Conservation (phyloP, 2,113 vertebrate genomes). For the Tupaia chinensis region DNA sequence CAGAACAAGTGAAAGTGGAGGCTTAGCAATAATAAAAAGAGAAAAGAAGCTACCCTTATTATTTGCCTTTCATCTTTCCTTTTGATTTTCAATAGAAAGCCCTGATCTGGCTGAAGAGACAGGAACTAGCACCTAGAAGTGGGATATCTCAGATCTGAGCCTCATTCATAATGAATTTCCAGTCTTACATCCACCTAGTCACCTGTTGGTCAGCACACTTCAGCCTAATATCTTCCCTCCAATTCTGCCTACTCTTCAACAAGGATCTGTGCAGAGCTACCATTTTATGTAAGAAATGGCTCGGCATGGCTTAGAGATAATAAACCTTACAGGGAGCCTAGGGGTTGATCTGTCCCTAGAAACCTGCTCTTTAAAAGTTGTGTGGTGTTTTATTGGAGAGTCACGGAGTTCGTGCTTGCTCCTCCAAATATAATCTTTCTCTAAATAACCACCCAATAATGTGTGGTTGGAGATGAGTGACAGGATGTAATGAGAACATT, state of each 20-base stretch:
- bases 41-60: neutral
- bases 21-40: neutral
- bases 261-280: neutral
- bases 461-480: slow-evolving; percentile 57
- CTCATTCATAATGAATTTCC: neutral
- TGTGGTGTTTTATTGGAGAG: slow-evolving; percentile 49
- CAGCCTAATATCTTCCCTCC: neutral
- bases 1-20: fast-evolving
- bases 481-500: slow-evolving; percentile 65
- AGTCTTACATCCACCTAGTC: neutral
- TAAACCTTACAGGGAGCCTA: neutral
- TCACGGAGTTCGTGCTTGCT: neutral
- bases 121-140: too few relatives aligned
- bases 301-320: neutral
- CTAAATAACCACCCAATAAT: slow-evolving; percentile 57
- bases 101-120: neutral
- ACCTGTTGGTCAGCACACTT: neutral
- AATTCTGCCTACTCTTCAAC: neutral
- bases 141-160: fast-evolving
- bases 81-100: neutral
- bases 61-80: neutral
- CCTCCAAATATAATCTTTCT: slow-evolving; percentile 45
- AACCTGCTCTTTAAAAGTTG: slow-evolving; percentile 70
- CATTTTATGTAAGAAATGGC: neutral
- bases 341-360: slow-evolving; percentile 2